These are phyloP conservation scores for Myotis lucifugus DNA, from an alignment of 2,113 vertebrate genomes.

Conservation along the genomic window DNA sequence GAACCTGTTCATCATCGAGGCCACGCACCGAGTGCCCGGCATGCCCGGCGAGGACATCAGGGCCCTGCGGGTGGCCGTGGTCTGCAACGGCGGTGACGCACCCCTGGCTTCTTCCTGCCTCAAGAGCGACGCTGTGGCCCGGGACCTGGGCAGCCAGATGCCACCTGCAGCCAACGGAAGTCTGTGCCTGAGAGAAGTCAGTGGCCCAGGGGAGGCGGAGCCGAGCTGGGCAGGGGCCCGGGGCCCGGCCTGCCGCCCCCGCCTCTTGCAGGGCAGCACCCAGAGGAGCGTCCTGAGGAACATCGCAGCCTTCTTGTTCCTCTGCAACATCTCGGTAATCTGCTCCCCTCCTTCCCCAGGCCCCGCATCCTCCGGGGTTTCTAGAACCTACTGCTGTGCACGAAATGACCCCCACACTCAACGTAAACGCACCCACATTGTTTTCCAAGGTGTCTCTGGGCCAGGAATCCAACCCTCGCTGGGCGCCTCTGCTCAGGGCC, in stretches of 20 bases:
- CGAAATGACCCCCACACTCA: background rate
- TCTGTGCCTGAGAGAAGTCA: conserved; percentile 25
- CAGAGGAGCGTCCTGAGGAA: conserved; percentile 93
- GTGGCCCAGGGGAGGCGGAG: background rate
- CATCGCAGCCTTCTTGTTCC: conserved; percentile 92
- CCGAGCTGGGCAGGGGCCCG: conserved; percentile 70
- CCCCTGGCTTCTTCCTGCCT: conserved; percentile 82
- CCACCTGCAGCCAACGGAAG: conserved; percentile 72
- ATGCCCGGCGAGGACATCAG: conserved; percentile 77
- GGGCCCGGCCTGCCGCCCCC: conserved; percentile 7
- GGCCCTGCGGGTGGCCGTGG: conserved; percentile 88
- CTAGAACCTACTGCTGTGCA: background rate
- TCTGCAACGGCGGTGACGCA: conserved; percentile 81
- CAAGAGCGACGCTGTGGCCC: conserved; percentile 76
- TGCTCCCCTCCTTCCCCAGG: no score
- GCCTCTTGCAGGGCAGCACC: conserved; percentile 69
- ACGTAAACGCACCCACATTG: fast-evolving
- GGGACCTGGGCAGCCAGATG: conserved; percentile 45
- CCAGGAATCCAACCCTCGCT: background rate
- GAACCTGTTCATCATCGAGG: conserved; percentile 97
- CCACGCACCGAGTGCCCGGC: conserved; percentile 89
- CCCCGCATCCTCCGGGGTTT: no score
- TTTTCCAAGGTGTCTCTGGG: background rate
- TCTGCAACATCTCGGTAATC: conserved; percentile 91
- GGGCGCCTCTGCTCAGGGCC: background rate